These are phyloP conservation scores for Chionis minor DNA, from an alignment of 2,113 vertebrate species.

Conservation along the genomic window DNA sequence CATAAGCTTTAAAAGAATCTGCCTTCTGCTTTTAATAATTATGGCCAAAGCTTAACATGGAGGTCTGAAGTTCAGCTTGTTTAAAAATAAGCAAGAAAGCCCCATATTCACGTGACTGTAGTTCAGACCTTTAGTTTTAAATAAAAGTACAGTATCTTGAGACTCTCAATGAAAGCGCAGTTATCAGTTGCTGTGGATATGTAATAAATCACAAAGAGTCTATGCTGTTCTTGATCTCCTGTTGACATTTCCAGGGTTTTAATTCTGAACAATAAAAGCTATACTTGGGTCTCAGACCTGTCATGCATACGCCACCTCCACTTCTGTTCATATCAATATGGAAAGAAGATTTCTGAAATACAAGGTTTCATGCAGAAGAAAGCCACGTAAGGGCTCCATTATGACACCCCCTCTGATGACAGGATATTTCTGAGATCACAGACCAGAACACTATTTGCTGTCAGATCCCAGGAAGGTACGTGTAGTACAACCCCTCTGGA, in stretches of 20 bases:
- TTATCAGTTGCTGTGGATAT: neutral
- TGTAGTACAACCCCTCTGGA: neutral
- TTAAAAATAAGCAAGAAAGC: neutral
- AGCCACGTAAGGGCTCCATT: neutral
- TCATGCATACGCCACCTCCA: no score
- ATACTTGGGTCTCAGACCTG: neutral
- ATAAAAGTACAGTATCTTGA: neutral
- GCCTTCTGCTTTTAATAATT: neutral
- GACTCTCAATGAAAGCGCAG: neutral
- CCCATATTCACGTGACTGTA: neutral
- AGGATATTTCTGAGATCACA: neutral
- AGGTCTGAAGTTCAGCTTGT: neutral
- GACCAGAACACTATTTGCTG: neutral
- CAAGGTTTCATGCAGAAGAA: neutral
- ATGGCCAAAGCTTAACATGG: neutral
- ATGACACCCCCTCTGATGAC: accelerated
- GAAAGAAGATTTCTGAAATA: neutral
- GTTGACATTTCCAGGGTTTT: neutral
- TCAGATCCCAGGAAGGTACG: neutral
- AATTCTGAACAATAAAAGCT: neutral
- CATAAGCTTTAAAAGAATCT: neutral
- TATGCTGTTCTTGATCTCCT: neutral
- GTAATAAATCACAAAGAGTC: neutral
- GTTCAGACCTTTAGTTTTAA: neutral
- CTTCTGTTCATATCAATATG: neutral